Base-by-base conservation (phyloP, 30 jellyfish, hydroid and myxozoan genomes). In the Phacellophora camtschatica region DNA sequence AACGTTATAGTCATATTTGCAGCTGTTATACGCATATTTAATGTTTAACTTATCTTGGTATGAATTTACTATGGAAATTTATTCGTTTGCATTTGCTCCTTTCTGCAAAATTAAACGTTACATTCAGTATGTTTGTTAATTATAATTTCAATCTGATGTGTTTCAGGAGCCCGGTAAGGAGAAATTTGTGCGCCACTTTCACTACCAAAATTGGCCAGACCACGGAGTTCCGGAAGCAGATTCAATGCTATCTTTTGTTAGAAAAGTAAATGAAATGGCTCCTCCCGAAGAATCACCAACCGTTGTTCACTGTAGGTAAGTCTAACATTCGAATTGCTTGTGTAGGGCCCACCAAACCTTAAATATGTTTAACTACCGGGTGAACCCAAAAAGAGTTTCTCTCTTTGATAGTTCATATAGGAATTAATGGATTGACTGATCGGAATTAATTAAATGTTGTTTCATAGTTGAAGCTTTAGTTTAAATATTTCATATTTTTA, bases 301-400 rank as follows among this genome's bases (percentile, higher is more conserved):
- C 12, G 87, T 87, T 63, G 99, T 93, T 36, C 99, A 93, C 50
- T 93, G 99, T 96, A 93, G 99, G 99, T 93, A 30, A 1, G 24
- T 12, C 51, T 32, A 5, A 20, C 73, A 58, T 31, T 24, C 23
- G 51, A 5, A 2, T 3, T 5, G 28, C 3, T 20, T 8, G n/a
- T n/a, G n/a, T n/a, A 10, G 10, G n/a, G n/a, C 55, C 16, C 55
- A 41, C 55, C 55, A 41, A 49, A 12, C 64, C n/a, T 12, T 5
- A 49, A 49, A 15, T 4, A 6, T 29, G 12, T 58, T 8, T 31
- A 53, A 11, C 24, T 53, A 20, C 25, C 20, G 25, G 20, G 29
- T 10, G 19, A 7, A 8, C 25, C 29, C 12, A 53, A 15, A 22
- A 20, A n/a, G n/a, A n/a, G n/a, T n/a, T n/a, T n/a, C n/a, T n/a